Base-by-base conservation (phyloP, 30 jellyfish, hydroid and myxozoan species). In the Morbakka virulenta region DNA sequence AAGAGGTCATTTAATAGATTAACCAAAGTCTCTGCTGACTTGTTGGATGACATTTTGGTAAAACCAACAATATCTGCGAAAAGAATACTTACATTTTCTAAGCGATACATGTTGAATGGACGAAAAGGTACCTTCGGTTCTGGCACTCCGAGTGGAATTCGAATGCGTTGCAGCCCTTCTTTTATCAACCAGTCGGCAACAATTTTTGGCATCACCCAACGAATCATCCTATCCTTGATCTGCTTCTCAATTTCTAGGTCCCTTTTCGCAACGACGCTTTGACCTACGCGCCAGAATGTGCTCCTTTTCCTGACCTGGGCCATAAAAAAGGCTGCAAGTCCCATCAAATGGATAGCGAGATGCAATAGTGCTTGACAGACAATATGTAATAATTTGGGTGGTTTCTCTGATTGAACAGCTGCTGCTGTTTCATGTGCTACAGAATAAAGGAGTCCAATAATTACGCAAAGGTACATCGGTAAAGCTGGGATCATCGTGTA, bases 31-130 rank as follows among this genome's bases (percentile, higher is more conserved):
- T 93, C 99, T 1, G 99, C 99, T 33, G 95, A 21, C 47, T 93
- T 93, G 32, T 93, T 93, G 41, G 99, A 95, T 4, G 99, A 93
- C 99, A 93, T 93, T 52, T 92, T 93, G 3, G 99, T 93, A 62
- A 93, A 93, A 1, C 99, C 99, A 70, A 93, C 99, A 51, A 93
- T 93, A 73, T 93, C 99, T 1, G 99, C 99, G 82, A 93, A 93
- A 28, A 93, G 84, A 28, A 93, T 86, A 79, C 97, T 86, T 28
- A 93, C 99, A 33, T 93, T 87, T 47, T 86, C 97, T 80, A 93
- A 87, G 49, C 93, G 75, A 77, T 83, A 89, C 99, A 93, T 93
- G 53, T 95, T 87, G 66, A 83, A 93, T 11, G 99, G 99, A 35
- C 99, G 71, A 70, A 93, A 93, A 6, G 95, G 95, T 22, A 76